These are phyloP conservation scores for Diachrysia chrysitis DNA, from an alignment of 2,888 invertebrate species.

Conservation along the genomic window DNA sequence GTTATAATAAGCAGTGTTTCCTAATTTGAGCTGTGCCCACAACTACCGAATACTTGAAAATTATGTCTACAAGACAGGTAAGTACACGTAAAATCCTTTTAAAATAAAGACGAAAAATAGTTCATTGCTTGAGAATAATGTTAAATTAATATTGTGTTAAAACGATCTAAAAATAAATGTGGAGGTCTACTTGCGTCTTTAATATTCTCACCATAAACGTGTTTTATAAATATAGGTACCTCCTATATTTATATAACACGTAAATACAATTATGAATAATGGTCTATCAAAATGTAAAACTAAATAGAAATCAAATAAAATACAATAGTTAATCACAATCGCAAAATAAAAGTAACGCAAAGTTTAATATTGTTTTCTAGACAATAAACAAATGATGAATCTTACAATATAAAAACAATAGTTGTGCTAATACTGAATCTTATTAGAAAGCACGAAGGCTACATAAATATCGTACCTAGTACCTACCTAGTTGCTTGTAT, in stretches of 20 bases:
- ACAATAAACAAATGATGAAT: not conserved
- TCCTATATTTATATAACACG: no score
- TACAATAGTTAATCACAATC: not conserved
- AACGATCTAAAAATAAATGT: no score
- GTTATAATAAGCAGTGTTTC: constrained; percentile 28
- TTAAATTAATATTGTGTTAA: no score
- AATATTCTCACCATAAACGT: no score
- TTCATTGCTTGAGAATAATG: no score
- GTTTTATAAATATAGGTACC: no score
- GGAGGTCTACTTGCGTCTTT: no score
- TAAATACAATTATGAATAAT: no score
- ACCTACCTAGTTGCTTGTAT: constrained; percentile 27
- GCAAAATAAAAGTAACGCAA: not conserved
- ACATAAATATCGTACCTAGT: constrained; percentile 7
- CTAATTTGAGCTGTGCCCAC: not conserved
- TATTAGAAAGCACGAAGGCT: constrained; percentile 3
- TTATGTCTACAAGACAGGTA: not conserved
- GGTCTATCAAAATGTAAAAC: not conserved
- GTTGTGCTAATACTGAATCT: not conserved
- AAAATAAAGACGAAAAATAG: no score
- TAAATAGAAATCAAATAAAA: not conserved
- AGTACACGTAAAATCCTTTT: not conserved
- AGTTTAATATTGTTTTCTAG: not conserved
- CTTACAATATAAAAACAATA: not conserved
- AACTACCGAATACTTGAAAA: not conserved